These are phyloP conservation scores for Coecobrya sp. DNA, from an alignment of 2,888 invertebrate genomes.

Conservation along the genomic window DNA sequence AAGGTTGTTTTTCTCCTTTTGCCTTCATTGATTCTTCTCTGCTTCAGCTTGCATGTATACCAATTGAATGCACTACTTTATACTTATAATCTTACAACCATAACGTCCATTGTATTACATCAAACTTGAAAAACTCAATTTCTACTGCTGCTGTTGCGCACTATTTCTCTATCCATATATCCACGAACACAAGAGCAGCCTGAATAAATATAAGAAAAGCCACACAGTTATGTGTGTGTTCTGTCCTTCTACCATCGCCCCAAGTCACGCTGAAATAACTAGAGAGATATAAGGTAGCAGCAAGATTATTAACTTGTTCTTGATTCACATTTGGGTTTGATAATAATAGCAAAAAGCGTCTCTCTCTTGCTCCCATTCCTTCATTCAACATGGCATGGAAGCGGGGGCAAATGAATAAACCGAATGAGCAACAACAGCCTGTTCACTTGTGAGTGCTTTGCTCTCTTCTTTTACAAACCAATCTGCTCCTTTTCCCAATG, in stretches of 20 bases:
- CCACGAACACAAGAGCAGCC: no score
- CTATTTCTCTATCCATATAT: not conserved
- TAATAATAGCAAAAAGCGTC: not conserved
- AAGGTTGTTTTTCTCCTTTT: constrained; percentile 45
- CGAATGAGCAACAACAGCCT: constrained; percentile 75
- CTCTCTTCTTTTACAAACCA: constrained; percentile 52
- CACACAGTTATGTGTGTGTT: not conserved
- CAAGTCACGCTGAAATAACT: constrained; percentile 40
- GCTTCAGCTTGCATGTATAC: no score
- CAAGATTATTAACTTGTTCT: constrained; percentile 44
- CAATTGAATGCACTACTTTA: constrained; percentile 36
- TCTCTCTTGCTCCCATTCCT: not conserved
- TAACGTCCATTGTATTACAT: not conserved
- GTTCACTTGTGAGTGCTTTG: constrained; percentile 68
- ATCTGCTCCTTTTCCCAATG: constrained; percentile 62
- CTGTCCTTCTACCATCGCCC: not conserved
- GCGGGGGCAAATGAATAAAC: constrained; percentile 58
- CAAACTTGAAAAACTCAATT: constrained; percentile 11
- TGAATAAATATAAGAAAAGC: constrained; percentile 51
- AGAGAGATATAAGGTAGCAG: constrained; percentile 38
- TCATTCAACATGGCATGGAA: no score
- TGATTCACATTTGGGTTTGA: constrained; percentile 62
- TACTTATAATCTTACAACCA: not conserved
- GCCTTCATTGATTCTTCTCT: constrained; percentile 65
- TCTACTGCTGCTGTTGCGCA: not conserved